These are phyloP conservation scores for Terrapene triunguis DNA, from an alignment of 2,113 vertebrate species.

Conservation along the genomic window DNA sequence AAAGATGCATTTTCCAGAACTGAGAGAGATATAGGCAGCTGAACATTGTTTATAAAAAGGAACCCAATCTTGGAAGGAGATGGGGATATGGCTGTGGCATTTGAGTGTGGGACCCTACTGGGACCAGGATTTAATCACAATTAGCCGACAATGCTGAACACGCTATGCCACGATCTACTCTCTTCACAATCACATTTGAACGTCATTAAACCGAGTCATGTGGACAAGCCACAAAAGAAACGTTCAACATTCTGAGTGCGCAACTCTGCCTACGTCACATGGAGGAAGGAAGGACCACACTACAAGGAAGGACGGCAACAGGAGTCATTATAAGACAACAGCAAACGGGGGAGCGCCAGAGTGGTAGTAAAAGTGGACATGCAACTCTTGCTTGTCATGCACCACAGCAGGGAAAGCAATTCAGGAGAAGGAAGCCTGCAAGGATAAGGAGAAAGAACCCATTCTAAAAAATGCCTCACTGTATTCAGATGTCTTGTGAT, in stretches of 20 bases:
- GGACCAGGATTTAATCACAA: not conserved
- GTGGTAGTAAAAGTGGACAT: not conserved
- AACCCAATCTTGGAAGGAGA: not conserved
- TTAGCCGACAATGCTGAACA: not conserved
- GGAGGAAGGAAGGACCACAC: not conserved
- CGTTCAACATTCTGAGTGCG: not conserved
- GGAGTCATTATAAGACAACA: not conserved
- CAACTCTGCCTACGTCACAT: accelerated
- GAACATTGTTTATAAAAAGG: not conserved
- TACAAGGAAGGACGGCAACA: not conserved
- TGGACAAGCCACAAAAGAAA: not conserved
- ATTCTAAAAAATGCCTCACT: not conserved
- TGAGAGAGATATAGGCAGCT: not conserved
- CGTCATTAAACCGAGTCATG: not conserved
- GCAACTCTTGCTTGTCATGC: not conserved
- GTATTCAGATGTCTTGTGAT: not conserved
- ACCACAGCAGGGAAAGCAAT: not conserved
- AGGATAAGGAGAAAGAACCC: not conserved
- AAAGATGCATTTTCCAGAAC: not conserved
- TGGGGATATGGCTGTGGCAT: not conserved
- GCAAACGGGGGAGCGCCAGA: not conserved
- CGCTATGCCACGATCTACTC: not conserved
- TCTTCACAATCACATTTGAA: not conserved
- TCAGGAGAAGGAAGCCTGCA: not conserved
- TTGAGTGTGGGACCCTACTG: not conserved